Evolutionary conservation across 2,797 vertebrate genomes (phyloP), one percentile per base, ranked within the genome.

Genomic region (Bryconaethiops microstoma): DNA sequence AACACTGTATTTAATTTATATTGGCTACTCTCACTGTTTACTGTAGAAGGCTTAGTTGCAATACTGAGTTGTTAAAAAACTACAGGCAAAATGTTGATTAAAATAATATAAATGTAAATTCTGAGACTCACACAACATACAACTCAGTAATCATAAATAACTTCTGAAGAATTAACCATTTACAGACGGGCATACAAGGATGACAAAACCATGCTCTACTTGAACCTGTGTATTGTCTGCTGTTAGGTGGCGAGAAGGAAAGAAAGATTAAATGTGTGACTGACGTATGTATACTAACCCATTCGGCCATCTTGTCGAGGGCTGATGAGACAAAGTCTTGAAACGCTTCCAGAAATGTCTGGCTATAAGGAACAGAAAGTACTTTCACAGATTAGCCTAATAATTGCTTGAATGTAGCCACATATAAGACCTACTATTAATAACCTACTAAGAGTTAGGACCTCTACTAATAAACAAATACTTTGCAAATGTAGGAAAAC

Each of bases 271-370:
- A 8, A 54, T 4, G 29, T 71, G 54, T 42, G 57, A 7, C n/a
- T 35, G 72, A 77, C 52, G 3, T 13, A 21, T 57, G n/a, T 7
- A 85, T 70, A 87, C 95, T 84, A 84, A 98, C 97, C 96, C 92
- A 95, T 96, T 7, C 81, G 92, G 81, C 95, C 95, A 42, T 93
- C 92, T 40, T 90, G 93, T 0, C 94, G 94, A 50, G 96, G 94
- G 77, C 91, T 95, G 88, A 96, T 95, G 85, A 97, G 21, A 7
- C 95, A 96, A 78, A 97, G 82, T 78, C 96, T 95, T 25, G 90
- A 64, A 16, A 89, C 86, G 50, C 89, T 94, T 0, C 84, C 74
- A 0, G 82, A 73, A 7, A 79, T 82, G 71, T 92, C 92, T 0
- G 87, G 90, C 97, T 99, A 87, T 83, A 84, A 82, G 25, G 73